phyloP scores from a whole-genome alignment of 2,888 invertebrate species.

The Cataglyphis cursor region DNA sequence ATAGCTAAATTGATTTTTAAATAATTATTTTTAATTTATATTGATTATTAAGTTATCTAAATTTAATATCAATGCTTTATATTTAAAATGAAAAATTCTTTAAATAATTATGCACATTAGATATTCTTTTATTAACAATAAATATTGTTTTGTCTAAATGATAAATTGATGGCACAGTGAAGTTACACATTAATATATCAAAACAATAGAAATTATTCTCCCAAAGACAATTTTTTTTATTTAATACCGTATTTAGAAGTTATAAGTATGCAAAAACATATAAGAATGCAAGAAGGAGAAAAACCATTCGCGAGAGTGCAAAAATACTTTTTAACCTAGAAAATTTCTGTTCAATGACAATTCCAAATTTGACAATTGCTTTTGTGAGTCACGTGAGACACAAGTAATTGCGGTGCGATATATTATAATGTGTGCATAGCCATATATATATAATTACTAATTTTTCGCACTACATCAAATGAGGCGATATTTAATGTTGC shows the following conservation, averaged over 20 bases:
- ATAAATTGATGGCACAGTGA: not conserved
- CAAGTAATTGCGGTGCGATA: not conserved
- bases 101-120: not conserved
- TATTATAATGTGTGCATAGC: constrained; percentile 4
- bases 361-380: not conserved
- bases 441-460: not conserved
- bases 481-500: not conserved
- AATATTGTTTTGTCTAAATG: not conserved
- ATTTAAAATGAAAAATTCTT: constrained; percentile 1
- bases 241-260: not conserved
- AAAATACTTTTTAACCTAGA: not conserved
- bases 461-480: not conserved
- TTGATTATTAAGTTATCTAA: not conserved
- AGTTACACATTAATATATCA: not conserved
- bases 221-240: not conserved
- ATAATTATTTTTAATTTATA: not conserved
- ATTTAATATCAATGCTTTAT: not conserved
- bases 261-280: not conserved
- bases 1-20: not conserved
- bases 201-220: not conserved
- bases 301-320: not conserved
- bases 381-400: constrained; percentile 7
- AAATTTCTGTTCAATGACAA: constrained; percentile 7
- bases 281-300: not conserved
- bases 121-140: not conserved